Evolutionary conservation across 2,113 vertebrate species (phyloP).

Genomic region (Pyrgilauda ruficollis): DNA sequence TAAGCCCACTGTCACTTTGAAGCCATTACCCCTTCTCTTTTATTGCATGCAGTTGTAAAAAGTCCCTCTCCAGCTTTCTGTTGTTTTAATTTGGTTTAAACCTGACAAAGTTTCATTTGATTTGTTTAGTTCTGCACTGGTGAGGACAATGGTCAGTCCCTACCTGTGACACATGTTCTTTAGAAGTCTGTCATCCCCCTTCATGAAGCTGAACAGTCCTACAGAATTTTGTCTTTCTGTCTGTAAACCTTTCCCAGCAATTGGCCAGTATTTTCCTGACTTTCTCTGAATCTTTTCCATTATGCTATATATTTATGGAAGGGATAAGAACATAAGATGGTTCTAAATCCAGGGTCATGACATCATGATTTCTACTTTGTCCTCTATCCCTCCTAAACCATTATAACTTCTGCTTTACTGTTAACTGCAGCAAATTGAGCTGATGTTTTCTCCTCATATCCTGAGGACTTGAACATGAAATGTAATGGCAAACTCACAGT

Average conservation of each 20-base stretch:
- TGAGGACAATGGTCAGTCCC: neutral
- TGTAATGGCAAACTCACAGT: neutral
- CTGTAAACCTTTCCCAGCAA: neutral
- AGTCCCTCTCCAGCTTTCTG: neutral
- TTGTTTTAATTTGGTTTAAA: neutral
- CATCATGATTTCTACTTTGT: neutral
- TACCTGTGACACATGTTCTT: neutral
- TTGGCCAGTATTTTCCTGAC: neutral
- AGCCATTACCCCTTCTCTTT: neutral
- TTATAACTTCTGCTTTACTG: neutral
- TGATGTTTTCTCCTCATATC: neutral
- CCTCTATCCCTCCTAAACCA: neutral
- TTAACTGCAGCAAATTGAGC: neutral
- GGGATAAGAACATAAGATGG: neutral
- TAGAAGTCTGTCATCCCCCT: neutral
- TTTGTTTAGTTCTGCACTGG: neutral
- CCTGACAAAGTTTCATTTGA: neutral
- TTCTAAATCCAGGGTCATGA: neutral
- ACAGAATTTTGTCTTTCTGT: neutral
- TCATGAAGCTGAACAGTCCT: neutral
- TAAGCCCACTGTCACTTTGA: neutral
- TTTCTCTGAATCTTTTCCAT: neutral
- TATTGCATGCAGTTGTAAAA: neutral
- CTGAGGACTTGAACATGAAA: neutral
- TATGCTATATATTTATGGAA: neutral